phyloP scores from a whole-genome alignment of 2,113 vertebrate species.

The Tragelaphus imberbis region DNA sequence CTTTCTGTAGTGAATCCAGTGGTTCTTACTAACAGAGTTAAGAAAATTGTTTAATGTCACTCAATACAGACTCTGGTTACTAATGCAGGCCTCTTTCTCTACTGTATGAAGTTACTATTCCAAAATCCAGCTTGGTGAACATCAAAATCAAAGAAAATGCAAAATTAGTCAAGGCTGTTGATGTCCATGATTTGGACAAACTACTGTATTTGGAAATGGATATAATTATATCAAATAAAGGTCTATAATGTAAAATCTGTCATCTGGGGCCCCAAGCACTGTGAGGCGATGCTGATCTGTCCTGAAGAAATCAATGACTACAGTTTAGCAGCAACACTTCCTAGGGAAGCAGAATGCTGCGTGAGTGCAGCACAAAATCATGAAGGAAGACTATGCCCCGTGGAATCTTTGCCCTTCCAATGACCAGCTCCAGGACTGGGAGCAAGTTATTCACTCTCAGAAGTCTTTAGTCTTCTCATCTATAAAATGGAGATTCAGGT shows the following conservation, averaged over 20 bases:
- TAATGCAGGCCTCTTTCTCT: neutral
- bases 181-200: neutral
- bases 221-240: neutral
- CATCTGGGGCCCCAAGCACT: neutral
- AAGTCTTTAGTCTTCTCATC: neutral
- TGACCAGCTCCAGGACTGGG: neutral
- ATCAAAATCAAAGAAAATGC: neutral
- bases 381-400: fast-evolving
- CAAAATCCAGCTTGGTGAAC: neutral
- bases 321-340: neutral
- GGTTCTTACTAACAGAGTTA: neutral
- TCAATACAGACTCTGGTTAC: neutral
- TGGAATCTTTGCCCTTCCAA: neutral
- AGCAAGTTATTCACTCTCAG: neutral
- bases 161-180: neutral
- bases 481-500: neutral
- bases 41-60: neutral
- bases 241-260: neutral
- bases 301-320: neutral
- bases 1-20: neutral
- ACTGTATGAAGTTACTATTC: no score
- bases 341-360: neutral
- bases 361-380: neutral
- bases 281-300: neutral
- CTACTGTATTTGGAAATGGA: neutral